Evolutionary conservation across 2,797 vertebrate genomes (phyloP).

Genomic region (Falco concolor): DNA sequence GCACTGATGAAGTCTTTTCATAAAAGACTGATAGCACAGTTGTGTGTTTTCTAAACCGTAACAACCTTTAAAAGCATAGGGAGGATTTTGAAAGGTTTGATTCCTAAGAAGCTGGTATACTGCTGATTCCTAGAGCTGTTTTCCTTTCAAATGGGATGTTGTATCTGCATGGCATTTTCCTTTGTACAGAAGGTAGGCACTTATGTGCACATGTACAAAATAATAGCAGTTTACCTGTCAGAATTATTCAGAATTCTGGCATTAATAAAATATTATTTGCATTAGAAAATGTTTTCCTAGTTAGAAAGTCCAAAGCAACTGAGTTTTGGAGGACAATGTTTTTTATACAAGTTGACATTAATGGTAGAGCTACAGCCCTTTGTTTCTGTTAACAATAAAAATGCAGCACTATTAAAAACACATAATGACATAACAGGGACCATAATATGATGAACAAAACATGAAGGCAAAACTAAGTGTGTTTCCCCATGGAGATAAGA

Average conservation of each 20-base stretch:
- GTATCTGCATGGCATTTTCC: constrained; percentile 23
- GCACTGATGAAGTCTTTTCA: background rate
- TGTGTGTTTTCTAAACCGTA: constrained; percentile 7
- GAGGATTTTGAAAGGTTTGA: constrained; percentile 38
- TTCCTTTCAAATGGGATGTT: constrained; percentile 21
- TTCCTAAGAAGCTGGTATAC: background rate
- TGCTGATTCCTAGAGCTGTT: constrained; percentile 21
- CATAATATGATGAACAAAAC: constrained; percentile 25
- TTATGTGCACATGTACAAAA: background rate
- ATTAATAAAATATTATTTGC: constrained; percentile 65
- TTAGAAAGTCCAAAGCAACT: constrained; percentile 37
- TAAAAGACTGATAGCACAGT: background rate
- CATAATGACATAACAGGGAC: constrained; percentile 23
- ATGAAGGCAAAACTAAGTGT: background rate
- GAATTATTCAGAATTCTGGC: constrained; percentile 46
- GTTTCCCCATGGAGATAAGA: background rate
- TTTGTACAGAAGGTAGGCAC: background rate
- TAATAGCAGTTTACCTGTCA: constrained; percentile 31
- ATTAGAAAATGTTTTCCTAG: constrained; percentile 37
- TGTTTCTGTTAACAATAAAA: constrained; percentile 44
- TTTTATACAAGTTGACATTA: constrained; percentile 59
- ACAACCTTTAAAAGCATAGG: constrained; percentile 45
- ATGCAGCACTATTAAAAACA: constrained; percentile 24
- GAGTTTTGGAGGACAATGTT: background rate
- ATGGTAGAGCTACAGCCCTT: constrained; percentile 33